Percentiles rank a stretch among this genome's conserved stretches.
Conservation (phyloP, 2,888 invertebrate species). For the Chesias legatella region DNA sequence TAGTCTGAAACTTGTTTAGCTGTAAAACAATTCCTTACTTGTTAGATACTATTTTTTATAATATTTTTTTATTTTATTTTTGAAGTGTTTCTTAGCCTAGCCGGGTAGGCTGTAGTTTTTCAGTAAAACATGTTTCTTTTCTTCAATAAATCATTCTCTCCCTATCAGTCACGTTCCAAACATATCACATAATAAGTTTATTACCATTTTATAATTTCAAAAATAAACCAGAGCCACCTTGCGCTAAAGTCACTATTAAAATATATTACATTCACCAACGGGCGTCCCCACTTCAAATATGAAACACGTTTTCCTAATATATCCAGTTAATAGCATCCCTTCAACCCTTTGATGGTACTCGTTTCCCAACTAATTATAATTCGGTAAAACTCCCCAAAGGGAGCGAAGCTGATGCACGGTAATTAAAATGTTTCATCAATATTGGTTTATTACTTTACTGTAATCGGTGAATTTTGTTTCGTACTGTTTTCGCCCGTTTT, state of each 20-base stretch:
- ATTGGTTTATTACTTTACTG: constrained; percentile 32
- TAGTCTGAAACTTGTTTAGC: no score
- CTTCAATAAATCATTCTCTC: constrained; percentile 1
- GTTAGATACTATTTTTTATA: no score
- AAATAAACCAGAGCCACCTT: constrained; percentile 18
- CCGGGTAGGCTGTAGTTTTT: no score
- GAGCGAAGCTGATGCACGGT: constrained; percentile 39
- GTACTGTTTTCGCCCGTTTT: no score
- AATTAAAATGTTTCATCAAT: constrained; percentile 50
- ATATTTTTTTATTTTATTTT: no score
- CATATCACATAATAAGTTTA: constrained; percentile 20
- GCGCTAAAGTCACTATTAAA: constrained; percentile 21
- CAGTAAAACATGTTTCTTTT: no score
- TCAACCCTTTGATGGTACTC: constrained; percentile 39
- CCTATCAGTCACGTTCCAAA: constrained; percentile 11
- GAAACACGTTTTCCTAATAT: constrained; percentile 52
- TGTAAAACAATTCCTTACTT: no score
- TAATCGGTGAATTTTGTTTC: constrained; percentile 19
- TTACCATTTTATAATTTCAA: constrained; percentile 16
- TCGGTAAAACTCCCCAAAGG: constrained; percentile 40
- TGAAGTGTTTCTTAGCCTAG: no score
- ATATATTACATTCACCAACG: constrained; percentile 23
- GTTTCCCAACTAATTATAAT: constrained; percentile 53
- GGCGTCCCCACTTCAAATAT: constrained; percentile 25
- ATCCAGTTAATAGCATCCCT: constrained; percentile 48